Conservation (phyloP, 1,140 invertebrate species). For the Andrena cerasifolii region DNA sequence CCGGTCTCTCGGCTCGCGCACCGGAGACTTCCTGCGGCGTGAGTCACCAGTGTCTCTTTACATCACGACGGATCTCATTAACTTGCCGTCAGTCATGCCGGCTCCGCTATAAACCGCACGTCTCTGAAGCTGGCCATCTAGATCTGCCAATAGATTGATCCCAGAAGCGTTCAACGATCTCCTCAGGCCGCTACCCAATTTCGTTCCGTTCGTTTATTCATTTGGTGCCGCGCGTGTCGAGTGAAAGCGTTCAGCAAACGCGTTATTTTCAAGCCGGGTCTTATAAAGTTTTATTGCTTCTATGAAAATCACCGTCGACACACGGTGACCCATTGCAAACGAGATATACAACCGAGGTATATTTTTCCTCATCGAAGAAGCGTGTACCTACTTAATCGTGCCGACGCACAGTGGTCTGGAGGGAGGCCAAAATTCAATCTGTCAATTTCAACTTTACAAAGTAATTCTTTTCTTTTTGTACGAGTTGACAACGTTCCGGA, state of each 20-base stretch:
- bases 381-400: too few species aligned
- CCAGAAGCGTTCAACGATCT: conserved; percentile 1
- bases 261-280: not conserved
- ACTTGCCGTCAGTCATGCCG: conserved; percentile 31
- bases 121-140: conserved; percentile 25
- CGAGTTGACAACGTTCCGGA: too few species aligned
- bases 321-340: too few species aligned
- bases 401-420: too few species aligned
- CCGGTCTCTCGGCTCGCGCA: conserved; percentile 33
- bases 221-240: not conserved
- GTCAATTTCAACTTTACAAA: too few species aligned
- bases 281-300: not conserved
- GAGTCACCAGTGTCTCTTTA: conserved; percentile 42
- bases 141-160: conserved; percentile 28
- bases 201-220: not conserved
- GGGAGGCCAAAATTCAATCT: too few species aligned
- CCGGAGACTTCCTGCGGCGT: conserved; percentile 44
- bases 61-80: conserved; percentile 49
- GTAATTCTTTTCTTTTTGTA: too few species aligned
- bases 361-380: too few species aligned
- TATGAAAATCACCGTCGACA: too few species aligned
- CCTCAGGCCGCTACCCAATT: conserved; percentile 7
- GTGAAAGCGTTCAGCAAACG: conserved; percentile 17
- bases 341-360: too few species aligned
- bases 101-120: conserved; percentile 18